Conservation (phyloP, 2,113 vertebrate genomes). For the Macroglossus sobrinus region DNA sequence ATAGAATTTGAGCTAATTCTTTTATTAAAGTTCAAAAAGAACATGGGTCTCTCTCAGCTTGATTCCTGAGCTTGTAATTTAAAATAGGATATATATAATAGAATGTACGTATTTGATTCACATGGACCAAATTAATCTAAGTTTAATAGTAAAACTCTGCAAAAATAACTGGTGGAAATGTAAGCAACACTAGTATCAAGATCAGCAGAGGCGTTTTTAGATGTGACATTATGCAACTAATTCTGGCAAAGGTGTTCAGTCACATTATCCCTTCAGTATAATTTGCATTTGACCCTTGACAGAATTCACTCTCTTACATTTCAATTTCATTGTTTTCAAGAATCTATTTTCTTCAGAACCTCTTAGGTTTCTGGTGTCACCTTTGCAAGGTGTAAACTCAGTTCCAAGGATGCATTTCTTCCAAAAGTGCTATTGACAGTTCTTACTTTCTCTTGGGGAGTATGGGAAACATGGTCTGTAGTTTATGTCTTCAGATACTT, state of each 20-base stretch:
- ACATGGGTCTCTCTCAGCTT: background rate
- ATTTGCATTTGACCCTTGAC: background rate
- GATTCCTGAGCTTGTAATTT: background rate
- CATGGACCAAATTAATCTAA: background rate
- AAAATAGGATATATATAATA: background rate
- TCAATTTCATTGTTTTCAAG: background rate
- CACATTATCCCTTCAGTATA: background rate
- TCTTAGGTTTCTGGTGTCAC: background rate
- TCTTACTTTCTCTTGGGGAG: background rate
- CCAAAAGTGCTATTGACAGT: rapidly evolving
- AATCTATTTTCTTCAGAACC: background rate
- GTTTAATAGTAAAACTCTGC: background rate
- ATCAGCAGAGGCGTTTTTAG: background rate
- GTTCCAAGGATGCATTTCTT: background rate
- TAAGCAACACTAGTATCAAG: background rate
- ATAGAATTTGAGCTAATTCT: background rate
- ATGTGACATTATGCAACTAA: conserved; percentile 35
- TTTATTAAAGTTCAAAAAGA: background rate
- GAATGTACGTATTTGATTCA: background rate
- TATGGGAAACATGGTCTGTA: background rate
- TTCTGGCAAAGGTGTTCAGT: background rate
- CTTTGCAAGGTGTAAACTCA: background rate
- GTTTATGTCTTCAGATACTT: background rate
- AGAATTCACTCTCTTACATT: background rate
- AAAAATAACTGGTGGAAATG: background rate